These are phyloP conservation scores for Apteryx owenii DNA, from an alignment of 2,113 vertebrate genomes.

Conservation along the genomic window DNA sequence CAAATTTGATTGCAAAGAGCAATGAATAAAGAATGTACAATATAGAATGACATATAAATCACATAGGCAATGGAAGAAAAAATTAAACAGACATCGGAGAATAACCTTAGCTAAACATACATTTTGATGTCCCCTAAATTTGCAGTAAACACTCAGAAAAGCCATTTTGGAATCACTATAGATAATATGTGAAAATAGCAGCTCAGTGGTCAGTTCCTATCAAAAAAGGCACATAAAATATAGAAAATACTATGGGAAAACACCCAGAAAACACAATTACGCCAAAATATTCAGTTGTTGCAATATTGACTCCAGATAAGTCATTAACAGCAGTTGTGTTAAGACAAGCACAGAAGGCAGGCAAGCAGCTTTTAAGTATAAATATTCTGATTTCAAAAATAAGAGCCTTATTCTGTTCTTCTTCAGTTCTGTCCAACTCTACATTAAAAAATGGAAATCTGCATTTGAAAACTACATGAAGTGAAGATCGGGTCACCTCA, in stretches of 20 bases:
- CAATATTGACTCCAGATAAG: neutral
- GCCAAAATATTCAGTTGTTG: neutral
- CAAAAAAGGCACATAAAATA: neutral
- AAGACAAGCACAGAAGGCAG: neutral
- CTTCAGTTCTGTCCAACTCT: neutral
- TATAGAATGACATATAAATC: neutral
- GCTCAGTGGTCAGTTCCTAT: neutral
- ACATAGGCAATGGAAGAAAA: neutral
- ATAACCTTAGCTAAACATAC: neutral
- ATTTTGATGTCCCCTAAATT: neutral
- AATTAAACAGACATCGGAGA: neutral
- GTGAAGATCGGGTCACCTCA: neutral
- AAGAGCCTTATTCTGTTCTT: neutral
- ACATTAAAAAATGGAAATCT: neutral
- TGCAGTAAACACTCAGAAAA: neutral
- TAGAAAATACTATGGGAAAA: too few species aligned
- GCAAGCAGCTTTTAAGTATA: neutral
- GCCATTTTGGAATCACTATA: neutral
- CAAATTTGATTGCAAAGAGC: neutral
- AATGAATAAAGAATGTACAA: neutral
- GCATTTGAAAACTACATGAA: neutral
- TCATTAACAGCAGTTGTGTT: neutral
- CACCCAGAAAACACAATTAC: neutral
- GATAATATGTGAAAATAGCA: neutral
- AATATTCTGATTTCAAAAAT: neutral